phyloP scores from a whole-genome alignment of 2,888 invertebrate genomes.

The Hydropsyche betteni region DNA sequence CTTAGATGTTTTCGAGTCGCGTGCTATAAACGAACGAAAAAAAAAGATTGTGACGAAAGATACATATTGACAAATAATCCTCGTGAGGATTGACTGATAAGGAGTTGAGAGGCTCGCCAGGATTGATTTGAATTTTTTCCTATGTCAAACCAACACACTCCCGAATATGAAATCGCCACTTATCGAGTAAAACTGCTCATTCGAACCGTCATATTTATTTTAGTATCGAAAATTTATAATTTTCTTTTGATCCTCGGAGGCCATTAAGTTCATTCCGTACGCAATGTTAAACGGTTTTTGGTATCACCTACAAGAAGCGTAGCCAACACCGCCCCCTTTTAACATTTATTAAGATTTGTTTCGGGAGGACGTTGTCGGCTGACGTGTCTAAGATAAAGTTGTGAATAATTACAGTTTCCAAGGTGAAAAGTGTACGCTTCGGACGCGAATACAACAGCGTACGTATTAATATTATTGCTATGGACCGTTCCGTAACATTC shows the following conservation, averaged over 20 bases:
- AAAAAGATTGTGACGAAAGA: slow-evolving; percentile 43
- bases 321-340: slow-evolving; percentile 52
- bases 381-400: slow-evolving; percentile 40
- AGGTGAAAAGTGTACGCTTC: slow-evolving; percentile 39
- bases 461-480: too few relatives aligned
- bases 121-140: slow-evolving; percentile 31
- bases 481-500: background rate
- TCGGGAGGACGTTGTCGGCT: slow-evolving; percentile 34
- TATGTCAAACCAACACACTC: background rate
- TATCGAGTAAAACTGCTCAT: too few relatives aligned
- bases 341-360: slow-evolving; percentile 46
- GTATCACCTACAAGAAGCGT: too few relatives aligned
- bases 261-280: too few relatives aligned
- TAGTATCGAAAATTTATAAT: too few relatives aligned
- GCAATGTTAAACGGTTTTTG: too few relatives aligned
- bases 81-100: slow-evolving; percentile 44
- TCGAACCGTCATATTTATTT: too few relatives aligned
- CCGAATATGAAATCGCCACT: too few relatives aligned
- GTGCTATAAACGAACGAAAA: slow-evolving; percentile 46
- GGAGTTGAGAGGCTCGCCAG: slow-evolving; percentile 20
- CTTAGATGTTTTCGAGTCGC: slow-evolving; percentile 44
- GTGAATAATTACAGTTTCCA: slow-evolving; percentile 43
- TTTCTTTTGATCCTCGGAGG: too few relatives aligned
- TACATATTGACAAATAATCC: slow-evolving; percentile 51
- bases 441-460: slow-evolving; percentile 16